phyloP scores from a whole-genome alignment of 2,797 vertebrate species.

The Eidolon dupreanum region DNA sequence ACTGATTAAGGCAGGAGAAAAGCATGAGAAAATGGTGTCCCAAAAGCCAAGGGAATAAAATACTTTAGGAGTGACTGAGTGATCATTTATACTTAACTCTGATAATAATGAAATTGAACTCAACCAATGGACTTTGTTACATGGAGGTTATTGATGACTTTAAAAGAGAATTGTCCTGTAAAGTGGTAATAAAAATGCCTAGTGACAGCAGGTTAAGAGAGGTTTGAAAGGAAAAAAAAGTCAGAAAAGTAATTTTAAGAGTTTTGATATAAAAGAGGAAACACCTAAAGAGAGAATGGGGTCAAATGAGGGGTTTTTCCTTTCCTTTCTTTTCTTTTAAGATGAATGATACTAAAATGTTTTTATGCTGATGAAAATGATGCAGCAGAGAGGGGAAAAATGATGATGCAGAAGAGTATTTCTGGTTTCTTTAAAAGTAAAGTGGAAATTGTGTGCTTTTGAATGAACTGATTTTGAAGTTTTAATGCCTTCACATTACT shows the following conservation, averaged over 20 bases:
- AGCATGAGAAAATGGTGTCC: not conserved
- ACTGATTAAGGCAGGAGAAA: not conserved
- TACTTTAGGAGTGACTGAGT: not conserved
- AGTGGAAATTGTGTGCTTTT: not conserved
- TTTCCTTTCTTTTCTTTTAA: not conserved
- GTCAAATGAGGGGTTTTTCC: not conserved
- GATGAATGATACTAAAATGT: not conserved
- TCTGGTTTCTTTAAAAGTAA: not conserved
- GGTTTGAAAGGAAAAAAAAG: not conserved
- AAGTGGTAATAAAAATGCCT: not conserved
- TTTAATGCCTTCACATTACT: not conserved
- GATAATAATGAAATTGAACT: not conserved
- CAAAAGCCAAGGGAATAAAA: not conserved
- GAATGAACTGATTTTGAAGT: constrained; percentile 23
- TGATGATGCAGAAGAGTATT: not conserved
- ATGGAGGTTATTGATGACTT: not conserved
- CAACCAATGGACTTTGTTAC: not conserved
- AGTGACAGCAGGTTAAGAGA: not conserved
- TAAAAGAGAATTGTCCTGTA: not conserved
- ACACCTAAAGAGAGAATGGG: not conserved
- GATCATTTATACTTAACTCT: not conserved
- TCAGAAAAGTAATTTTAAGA: not conserved
- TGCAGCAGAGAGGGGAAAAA: not conserved
- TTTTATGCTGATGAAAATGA: constrained; percentile 17
- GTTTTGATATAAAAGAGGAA: not conserved